A percentile compares a stretch with the other conserved stretches of the same genome.
Conservation (phyloP, 2,113 vertebrate genomes). For the Emberiza fucata region DNA sequence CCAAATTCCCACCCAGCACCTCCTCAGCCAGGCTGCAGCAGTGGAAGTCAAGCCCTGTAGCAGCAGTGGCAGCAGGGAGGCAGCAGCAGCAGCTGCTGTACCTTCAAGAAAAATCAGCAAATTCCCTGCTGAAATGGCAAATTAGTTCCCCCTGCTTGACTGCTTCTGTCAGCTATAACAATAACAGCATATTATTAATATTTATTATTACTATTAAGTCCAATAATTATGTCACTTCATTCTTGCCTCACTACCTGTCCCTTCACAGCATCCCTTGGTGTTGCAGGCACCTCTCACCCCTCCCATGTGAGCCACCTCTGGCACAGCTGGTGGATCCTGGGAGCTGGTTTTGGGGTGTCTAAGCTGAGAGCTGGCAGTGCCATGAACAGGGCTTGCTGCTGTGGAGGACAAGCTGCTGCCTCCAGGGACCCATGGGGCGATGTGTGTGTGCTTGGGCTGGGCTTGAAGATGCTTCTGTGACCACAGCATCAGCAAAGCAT, state of each 20-base stretch:
- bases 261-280: background rate
- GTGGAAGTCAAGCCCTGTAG: slow-evolving; percentile 11
- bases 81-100: slow-evolving; percentile 24
- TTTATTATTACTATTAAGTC: background rate
- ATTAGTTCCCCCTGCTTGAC: background rate
- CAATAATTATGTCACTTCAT: background rate
- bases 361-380: background rate
- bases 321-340: background rate
- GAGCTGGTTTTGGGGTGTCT: background rate
- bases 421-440: background rate
- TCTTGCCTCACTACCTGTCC: background rate
- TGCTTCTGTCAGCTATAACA: background rate
- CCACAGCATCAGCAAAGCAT: rapidly evolving
- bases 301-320: background rate
- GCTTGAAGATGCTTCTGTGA: background rate
- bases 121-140: background rate
- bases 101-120: slow-evolving; percentile 15
- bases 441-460: rapidly evolving
- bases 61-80: slow-evolving; percentile 46
- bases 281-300: background rate
- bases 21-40: background rate
- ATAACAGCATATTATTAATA: background rate
- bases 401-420: background rate
- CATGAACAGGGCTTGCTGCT: background rate
- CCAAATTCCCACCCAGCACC: background rate